phyloP scores from a whole-genome alignment of 2,113 vertebrate species.

The Oreotrochilus melanogaster region DNA sequence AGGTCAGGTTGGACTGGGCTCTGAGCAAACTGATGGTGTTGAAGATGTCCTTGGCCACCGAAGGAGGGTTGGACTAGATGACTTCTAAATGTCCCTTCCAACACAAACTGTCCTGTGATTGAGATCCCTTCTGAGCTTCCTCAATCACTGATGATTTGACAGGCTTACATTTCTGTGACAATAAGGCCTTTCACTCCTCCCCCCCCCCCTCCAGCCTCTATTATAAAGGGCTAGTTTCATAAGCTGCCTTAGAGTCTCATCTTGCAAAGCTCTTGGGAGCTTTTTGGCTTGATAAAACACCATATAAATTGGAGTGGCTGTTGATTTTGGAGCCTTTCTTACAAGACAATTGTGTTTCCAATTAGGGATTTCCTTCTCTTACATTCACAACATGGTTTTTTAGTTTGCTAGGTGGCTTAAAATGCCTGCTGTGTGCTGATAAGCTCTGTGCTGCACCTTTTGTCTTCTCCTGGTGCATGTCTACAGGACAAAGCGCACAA shows the following conservation, averaged over 20 bases:
- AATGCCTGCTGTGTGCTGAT: slow-evolving; percentile 52
- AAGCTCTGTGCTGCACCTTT: slow-evolving; percentile 31
- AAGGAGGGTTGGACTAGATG: background rate
- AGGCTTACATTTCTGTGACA: background rate
- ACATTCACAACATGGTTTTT: background rate
- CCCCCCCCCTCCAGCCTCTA: background rate
- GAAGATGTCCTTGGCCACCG: background rate
- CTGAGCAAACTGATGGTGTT: background rate
- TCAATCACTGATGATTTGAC: background rate
- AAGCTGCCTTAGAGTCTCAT: slow-evolving; percentile 37
- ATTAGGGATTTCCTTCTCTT: slow-evolving; percentile 55
- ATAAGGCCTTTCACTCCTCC: background rate
- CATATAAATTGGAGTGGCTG: slow-evolving; percentile 54
- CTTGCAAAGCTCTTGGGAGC: slow-evolving; percentile 26
- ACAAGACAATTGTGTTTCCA: background rate
- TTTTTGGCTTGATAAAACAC: slow-evolving; percentile 60
- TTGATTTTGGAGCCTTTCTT: slow-evolving; percentile 55
- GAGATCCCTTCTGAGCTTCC: background rate
- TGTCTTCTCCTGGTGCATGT: background rate
- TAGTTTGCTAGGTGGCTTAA: slow-evolving; percentile 27
- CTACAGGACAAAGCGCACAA: background rate
- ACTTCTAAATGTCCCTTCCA: background rate
- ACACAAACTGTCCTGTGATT: background rate
- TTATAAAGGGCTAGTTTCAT: slow-evolving; percentile 18
- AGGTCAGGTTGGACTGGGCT: background rate